A percentile compares a stretch with the other conserved stretches of the same genome.
Conservation (phyloP, 2,113 vertebrate genomes). For the Proterorhinus semilunaris region DNA sequence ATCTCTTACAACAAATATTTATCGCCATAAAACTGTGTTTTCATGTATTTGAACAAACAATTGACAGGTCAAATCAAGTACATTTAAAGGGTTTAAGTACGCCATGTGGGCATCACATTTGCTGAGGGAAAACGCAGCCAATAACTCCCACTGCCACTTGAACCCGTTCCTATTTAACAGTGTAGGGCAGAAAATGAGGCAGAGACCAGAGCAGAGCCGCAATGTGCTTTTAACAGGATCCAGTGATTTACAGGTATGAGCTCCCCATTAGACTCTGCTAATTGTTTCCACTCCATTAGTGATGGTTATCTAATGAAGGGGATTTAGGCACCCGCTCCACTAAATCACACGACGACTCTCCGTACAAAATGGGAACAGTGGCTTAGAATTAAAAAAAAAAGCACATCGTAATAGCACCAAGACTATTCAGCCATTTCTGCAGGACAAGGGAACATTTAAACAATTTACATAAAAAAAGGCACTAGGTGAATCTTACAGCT, state of each 20-base stretch:
- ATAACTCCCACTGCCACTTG: slow-evolving; percentile 59
- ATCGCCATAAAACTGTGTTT: neutral
- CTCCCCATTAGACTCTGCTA: slow-evolving; percentile 81
- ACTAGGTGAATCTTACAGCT: slow-evolving; percentile 11
- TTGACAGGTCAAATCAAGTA: slow-evolving; percentile 45
- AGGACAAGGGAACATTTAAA: neutral
- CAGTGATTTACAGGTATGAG: slow-evolving; percentile 83
- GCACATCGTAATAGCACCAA: slow-evolving; percentile 39
- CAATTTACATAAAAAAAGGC: slow-evolving; percentile 25
- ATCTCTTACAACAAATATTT: neutral
- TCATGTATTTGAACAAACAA: neutral
- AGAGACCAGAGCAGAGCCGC: slow-evolving; percentile 62
- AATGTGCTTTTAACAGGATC: slow-evolving; percentile 69
- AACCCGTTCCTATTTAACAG: slow-evolving; percentile 59
- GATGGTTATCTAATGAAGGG: slow-evolving; percentile 82
- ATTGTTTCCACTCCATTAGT: slow-evolving; percentile 85
- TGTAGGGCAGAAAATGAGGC: slow-evolving; percentile 65
- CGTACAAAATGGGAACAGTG: slow-evolving; percentile 49
- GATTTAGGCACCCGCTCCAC: slow-evolving; percentile 69
- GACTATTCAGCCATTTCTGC: slow-evolving; percentile 19
- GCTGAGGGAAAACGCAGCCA: slow-evolving; percentile 51
- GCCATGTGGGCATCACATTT: slow-evolving; percentile 37
- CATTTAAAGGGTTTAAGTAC: slow-evolving; percentile 42
- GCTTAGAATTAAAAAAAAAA: slow-evolving; percentile 42
- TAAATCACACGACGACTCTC: slow-evolving; percentile 66